Base-by-base conservation (phyloP, 2,888 invertebrate genomes). In the Quadroppia sp. region DNA sequence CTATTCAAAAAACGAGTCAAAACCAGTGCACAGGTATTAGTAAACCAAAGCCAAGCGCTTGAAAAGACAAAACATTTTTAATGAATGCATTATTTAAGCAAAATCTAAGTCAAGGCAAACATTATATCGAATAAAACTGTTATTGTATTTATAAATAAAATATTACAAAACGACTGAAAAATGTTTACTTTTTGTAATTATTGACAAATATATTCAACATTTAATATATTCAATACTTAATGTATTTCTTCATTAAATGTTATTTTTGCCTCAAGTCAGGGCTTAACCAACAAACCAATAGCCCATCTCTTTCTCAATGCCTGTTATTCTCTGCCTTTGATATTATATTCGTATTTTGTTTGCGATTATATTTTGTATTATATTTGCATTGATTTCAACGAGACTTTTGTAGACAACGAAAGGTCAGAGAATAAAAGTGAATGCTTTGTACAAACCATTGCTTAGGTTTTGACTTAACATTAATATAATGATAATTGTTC, bases 231-330 rank as follows among this genome's bases (percentile, higher is more conserved):
- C n/a, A n/a, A n/a, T n/a, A n/a, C n/a, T n/a, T n/a, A n/a, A n/a
- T n/a, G n/a, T 36, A 64, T 64, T 64, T n/a, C 32, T 32, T 13
- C 23, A 64, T 64, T 64, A 64, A 30, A 28, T 15, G 23, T 25
- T 69, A 42, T 69, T 25, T 20, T 69, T 69, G 69, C 69, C 69
- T 69, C 42, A 25, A 69, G 45, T 69, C 2, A 45, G 69, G 42
- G 69, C 42, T 69, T 20, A 25, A 69, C 69, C 42, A 45, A 25
- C 23, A 28, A 36, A 17, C 15, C 9, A 25, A 28, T 53, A 53
- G 11, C 56, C 28, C 28, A 13, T 28, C 30, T 56, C 15, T 53
- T 23, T 9, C 15, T 45, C 45, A n/a, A n/a, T 45, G 45, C 9
- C 45, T 45, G 15, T 45, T 45, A 15, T 45, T 45, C 15, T 13